Percentiles rank a stretch among this genome's conserved stretches.
phyloP scores from a whole-genome alignment of 2,888 invertebrate genomes.

The Leptinotarsa peninsularis region DNA sequence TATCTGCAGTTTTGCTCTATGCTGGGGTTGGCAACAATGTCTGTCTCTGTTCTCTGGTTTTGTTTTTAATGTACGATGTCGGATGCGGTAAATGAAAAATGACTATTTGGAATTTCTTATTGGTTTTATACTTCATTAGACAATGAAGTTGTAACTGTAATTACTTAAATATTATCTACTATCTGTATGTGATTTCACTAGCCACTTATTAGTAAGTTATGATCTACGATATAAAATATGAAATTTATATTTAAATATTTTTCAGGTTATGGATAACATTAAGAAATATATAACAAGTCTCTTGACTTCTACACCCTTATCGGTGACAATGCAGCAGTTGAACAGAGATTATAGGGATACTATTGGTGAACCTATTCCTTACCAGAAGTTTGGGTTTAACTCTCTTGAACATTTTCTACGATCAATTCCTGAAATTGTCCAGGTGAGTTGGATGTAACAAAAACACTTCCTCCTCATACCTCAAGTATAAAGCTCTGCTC shows the following conservation, averaged over 20 bases:
- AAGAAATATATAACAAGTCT: slow-evolving; percentile 52
- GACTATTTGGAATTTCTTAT: too few species aligned
- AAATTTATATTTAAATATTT: neutral
- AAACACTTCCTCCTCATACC: too few species aligned
- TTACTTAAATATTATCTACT: too few species aligned
- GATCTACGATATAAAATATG: neutral
- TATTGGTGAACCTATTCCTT: slow-evolving; percentile 55
- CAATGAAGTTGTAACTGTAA: too few species aligned
- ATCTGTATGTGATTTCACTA: too few species aligned
- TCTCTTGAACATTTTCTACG: slow-evolving; percentile 52
- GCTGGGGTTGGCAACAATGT: too few species aligned
- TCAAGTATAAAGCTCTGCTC: too few species aligned
- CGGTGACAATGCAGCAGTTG: slow-evolving; percentile 49
- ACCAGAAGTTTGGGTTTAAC: slow-evolving; percentile 49
- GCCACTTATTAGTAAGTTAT: neutral
- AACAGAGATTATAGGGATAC: slow-evolving; percentile 52
- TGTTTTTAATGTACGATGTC: too few species aligned
- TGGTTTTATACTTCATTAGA: too few species aligned
- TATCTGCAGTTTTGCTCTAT: too few species aligned
- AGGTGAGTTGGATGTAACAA: slow-evolving; percentile 33
- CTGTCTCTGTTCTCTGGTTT: too few species aligned
- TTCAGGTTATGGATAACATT: slow-evolving; percentile 37
- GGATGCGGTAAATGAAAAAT: too few species aligned
- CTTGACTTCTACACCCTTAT: slow-evolving; percentile 52
- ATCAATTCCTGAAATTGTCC: slow-evolving; percentile 53